Evolutionary conservation across 2,888 invertebrate species (phyloP).

Genomic region (Tipula vernalis): DNA sequence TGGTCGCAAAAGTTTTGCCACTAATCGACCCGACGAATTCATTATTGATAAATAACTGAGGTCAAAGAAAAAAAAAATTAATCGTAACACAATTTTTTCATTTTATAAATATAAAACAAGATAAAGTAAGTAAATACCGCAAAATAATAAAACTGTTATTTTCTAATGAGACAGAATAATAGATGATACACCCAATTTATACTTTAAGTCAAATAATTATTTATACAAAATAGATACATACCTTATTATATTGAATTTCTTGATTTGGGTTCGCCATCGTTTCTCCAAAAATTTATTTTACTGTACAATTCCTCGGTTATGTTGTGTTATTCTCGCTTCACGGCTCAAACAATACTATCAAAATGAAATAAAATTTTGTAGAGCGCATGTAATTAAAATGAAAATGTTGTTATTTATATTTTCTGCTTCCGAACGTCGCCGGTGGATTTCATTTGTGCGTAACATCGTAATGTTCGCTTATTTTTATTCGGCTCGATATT

Average conservation of each 20-base stretch:
- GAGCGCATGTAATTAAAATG: not conserved
- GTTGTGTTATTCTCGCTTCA: not conserved
- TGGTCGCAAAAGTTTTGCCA: conserved; percentile 73
- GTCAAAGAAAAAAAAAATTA: not conserved
- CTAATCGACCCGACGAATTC: conserved; percentile 69
- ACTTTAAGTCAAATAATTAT: too few relatives aligned
- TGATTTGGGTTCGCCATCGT: conserved; percentile 38
- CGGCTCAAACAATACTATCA: not conserved
- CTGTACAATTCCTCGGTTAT: not conserved
- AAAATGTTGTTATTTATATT: not conserved
- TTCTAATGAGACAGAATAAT: not conserved
- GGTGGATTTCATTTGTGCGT: too few relatives aligned
- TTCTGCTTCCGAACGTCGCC: not conserved
- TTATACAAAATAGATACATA: conserved; percentile 18
- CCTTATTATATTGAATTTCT: conserved; percentile 41
- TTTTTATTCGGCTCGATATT: too few relatives aligned
- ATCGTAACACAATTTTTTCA: too few relatives aligned
- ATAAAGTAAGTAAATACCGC: not conserved
- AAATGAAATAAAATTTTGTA: not conserved
- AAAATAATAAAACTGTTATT: not conserved
- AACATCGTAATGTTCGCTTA: too few relatives aligned
- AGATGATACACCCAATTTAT: too few relatives aligned
- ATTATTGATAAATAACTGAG: conserved; percentile 70
- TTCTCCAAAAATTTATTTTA: not conserved
- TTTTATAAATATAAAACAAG: too few relatives aligned